These are phyloP conservation scores for Sebastolobus altivelis DNA, from an alignment of 2,797 vertebrate species.

Conservation along the genomic window DNA sequence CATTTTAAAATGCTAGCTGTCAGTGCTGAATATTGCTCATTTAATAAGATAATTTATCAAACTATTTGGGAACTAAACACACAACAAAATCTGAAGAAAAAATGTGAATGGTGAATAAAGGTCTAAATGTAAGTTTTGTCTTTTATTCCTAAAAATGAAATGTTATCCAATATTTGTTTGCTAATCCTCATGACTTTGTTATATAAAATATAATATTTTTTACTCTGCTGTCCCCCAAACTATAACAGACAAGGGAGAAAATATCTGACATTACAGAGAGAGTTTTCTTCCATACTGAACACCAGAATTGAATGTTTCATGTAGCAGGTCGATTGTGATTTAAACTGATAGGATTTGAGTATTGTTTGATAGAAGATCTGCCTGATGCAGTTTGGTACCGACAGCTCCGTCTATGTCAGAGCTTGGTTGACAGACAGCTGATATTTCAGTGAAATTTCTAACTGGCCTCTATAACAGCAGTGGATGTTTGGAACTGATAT, in stretches of 20 bases:
- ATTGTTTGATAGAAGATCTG: background rate
- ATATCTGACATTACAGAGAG: background rate
- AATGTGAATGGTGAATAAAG: no score
- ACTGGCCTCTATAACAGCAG: background rate
- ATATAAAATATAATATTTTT: background rate
- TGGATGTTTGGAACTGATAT: background rate
- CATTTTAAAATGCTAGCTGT: no score
- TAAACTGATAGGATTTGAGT: background rate
- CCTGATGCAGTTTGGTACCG: background rate
- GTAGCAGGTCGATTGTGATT: background rate
- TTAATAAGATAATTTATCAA: background rate
- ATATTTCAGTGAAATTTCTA: slow-evolving; percentile 17
- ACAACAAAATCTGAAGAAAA: no score
- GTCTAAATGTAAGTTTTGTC: no score
- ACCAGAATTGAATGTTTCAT: background rate
- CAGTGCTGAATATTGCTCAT: no score
- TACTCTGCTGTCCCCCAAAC: background rate
- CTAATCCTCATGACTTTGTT: background rate
- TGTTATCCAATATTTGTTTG: background rate
- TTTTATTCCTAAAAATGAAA: background rate
- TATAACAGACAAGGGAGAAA: background rate
- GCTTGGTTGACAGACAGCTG: background rate
- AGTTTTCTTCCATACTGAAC: background rate
- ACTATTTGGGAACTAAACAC: no score
- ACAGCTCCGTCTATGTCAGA: background rate